Conservation (phyloP, 2,888 invertebrate species). For the Aphodius sticticus region DNA sequence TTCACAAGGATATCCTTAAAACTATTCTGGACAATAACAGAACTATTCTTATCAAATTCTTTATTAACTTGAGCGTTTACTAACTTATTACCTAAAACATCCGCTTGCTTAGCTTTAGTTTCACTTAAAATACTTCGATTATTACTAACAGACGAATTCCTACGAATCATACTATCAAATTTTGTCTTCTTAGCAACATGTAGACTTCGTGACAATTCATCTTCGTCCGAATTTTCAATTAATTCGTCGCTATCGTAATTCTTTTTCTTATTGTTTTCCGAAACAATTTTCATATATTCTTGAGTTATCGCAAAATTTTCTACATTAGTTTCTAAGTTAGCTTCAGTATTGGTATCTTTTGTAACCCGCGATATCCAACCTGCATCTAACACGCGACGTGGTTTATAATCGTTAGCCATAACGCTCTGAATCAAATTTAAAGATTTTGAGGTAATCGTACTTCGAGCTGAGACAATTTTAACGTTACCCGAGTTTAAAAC, state of each 20-base stretch:
- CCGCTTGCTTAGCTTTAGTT: not conserved
- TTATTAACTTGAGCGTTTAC: constrained; percentile 18
- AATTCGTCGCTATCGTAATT: constrained; percentile 73
- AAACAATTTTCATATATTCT: constrained; percentile 16
- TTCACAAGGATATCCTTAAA: not conserved
- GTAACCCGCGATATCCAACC: constrained; percentile 68
- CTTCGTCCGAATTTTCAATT: constrained; percentile 61
- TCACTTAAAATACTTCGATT: not conserved
- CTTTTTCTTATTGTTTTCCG: constrained; percentile 40
- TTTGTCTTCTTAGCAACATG: constrained; percentile 52
- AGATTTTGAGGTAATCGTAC: constrained; percentile 43
- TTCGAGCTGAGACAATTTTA: constrained; percentile 37
- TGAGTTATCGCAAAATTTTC: constrained; percentile 45
- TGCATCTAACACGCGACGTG: constrained; percentile 60
- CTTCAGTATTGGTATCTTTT: constrained; percentile 42
- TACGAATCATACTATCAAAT: constrained; percentile 29
- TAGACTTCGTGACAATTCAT: constrained; percentile 45
- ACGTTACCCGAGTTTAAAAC: constrained; percentile 32
- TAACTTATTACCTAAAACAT: not conserved
- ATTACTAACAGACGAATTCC: not conserved
- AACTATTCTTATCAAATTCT: constrained; percentile 5
- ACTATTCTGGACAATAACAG: constrained; percentile 8
- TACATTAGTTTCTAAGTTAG: constrained; percentile 49
- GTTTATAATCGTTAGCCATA: constrained; percentile 47
- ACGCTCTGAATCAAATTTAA: constrained; percentile 51